Percentiles rank a stretch among this genome's conserved stretches.
Evolutionary conservation across 1,140 invertebrate genomes (phyloP).

Genomic region (Drosophila parvula): DNA sequence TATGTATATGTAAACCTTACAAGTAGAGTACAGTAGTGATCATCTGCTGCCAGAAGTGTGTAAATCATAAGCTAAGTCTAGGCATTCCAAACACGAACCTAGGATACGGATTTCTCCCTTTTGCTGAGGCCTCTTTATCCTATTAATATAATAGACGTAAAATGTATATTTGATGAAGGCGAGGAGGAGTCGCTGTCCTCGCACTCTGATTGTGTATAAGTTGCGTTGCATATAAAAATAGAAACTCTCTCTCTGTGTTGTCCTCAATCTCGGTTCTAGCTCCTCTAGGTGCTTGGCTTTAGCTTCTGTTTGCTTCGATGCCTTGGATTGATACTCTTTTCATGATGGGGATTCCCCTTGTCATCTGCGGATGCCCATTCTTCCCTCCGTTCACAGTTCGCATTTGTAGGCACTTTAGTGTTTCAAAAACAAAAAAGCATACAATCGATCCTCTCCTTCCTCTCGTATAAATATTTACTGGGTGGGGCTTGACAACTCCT

Average conservation of each 20-base stretch:
- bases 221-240: slow-evolving; percentile 73
- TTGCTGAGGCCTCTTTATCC: slow-evolving; percentile 42
- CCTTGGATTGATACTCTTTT: slow-evolving; percentile 55
- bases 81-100: slow-evolving; percentile 29
- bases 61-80: slow-evolving; percentile 48
- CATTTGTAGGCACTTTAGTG: slow-evolving; percentile 72
- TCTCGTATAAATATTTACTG: slow-evolving; percentile 54
- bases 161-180: slow-evolving; percentile 57
- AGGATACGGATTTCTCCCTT: slow-evolving; percentile 9
- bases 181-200: slow-evolving; percentile 33
- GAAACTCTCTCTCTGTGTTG: slow-evolving; percentile 65
- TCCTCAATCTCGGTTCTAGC: slow-evolving; percentile 32
- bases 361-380: slow-evolving; percentile 6
- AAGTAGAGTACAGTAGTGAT: slow-evolving; percentile 46
- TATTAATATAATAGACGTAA: slow-evolving; percentile 81
- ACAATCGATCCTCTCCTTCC: slow-evolving; percentile 16
- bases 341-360: slow-evolving; percentile 9
- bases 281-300: slow-evolving; percentile 41
- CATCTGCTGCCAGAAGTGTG: slow-evolving; percentile 26
- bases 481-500: slow-evolving; percentile 24
- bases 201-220: slow-evolving; percentile 44
- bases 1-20: slow-evolving; percentile 51
- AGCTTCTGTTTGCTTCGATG: slow-evolving; percentile 66
- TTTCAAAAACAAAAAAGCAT: slow-evolving; percentile 74
- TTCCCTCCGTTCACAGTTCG: slow-evolving; percentile 45